Percentiles rank a stretch among this genome's conserved stretches.
These are phyloP conservation scores for Nomada hirtipes DNA, from an alignment of 2,888 invertebrate species.

Conservation along the genomic window DNA sequence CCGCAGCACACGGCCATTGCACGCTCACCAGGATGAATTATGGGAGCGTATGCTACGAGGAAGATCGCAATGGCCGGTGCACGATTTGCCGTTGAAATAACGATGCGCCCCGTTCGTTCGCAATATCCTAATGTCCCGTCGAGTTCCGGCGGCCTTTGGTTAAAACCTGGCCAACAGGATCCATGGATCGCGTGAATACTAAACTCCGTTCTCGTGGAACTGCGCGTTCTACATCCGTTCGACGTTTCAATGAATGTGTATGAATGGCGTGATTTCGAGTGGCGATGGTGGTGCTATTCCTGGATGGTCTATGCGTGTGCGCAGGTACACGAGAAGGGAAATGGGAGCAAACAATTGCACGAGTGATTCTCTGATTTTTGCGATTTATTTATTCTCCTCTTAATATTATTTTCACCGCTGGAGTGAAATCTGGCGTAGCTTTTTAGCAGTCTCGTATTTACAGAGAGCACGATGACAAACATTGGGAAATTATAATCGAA, in stretches of 20 bases:
- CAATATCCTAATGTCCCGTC: slow-evolving; percentile 63
- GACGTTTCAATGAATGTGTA: slow-evolving; percentile 24
- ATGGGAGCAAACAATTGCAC: neutral
- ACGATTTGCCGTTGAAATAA: slow-evolving; percentile 42
- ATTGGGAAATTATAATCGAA: neutral
- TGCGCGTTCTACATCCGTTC: slow-evolving; percentile 44
- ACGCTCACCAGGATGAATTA: slow-evolving; percentile 25
- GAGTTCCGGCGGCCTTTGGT: slow-evolving; percentile 25
- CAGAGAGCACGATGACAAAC: too few relatives aligned
- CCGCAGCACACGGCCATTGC: too few relatives aligned
- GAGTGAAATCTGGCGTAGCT: neutral
- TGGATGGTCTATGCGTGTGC: too few relatives aligned
- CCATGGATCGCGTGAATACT: slow-evolving; percentile 38
- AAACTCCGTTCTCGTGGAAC: slow-evolving; percentile 22
- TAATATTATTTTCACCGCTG: too few relatives aligned
- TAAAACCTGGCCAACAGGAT: slow-evolving; percentile 41
- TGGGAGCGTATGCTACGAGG: slow-evolving; percentile 30
- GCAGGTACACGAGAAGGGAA: neutral
- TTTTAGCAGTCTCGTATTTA: too few relatives aligned
- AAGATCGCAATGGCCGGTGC: slow-evolving; percentile 28
- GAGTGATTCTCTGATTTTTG: neutral
- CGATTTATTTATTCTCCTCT: too few relatives aligned
- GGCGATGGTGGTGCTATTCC: neutral
- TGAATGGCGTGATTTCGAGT: slow-evolving; percentile 33
- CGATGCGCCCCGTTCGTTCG: slow-evolving; percentile 39